Evolutionary conservation across 2,113 vertebrate species (phyloP).

Genomic region (Clupea harengus): DNA sequence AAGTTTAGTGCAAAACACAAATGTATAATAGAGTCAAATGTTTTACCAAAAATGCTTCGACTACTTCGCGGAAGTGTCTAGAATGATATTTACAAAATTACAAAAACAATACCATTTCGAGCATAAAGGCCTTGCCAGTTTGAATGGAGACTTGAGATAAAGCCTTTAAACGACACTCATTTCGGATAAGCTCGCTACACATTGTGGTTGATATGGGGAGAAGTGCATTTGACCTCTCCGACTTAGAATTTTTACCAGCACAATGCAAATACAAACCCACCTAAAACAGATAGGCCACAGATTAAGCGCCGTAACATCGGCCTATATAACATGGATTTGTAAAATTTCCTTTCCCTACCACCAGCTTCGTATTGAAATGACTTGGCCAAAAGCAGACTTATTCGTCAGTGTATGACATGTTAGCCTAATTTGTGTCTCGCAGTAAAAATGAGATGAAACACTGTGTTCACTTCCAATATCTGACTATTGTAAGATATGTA

Average conservation of each 20-base stretch:
- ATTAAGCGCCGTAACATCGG: neutral
- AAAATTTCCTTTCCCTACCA: neutral
- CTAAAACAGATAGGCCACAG: slow-evolving; percentile 2
- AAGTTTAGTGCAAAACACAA: neutral
- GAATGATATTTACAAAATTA: neutral
- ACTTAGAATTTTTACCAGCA: slow-evolving; percentile 6
- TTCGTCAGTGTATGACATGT: neutral
- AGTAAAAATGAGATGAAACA: neutral
- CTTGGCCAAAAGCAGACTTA: neutral
- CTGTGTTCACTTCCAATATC: neutral
- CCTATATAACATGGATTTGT: neutral
- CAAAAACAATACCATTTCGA: neutral
- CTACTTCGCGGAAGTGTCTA: neutral
- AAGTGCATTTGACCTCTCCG: neutral
- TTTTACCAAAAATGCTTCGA: neutral
- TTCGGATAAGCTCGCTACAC: neutral
- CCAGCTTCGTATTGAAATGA: neutral
- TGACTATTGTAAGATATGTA: neutral
- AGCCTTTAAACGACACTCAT: slow-evolving; percentile 16
- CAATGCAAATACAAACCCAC: neutral
- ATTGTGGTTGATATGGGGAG: slow-evolving; percentile 6
- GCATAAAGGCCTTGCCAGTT: neutral
- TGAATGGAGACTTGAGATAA: slow-evolving; percentile 5
- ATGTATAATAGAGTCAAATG: neutral
- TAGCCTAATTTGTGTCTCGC: neutral